Evolutionary conservation across 92 coral and sea anemone genomes (phyloP).

Genomic region (Pocillopora meandrina): DNA sequence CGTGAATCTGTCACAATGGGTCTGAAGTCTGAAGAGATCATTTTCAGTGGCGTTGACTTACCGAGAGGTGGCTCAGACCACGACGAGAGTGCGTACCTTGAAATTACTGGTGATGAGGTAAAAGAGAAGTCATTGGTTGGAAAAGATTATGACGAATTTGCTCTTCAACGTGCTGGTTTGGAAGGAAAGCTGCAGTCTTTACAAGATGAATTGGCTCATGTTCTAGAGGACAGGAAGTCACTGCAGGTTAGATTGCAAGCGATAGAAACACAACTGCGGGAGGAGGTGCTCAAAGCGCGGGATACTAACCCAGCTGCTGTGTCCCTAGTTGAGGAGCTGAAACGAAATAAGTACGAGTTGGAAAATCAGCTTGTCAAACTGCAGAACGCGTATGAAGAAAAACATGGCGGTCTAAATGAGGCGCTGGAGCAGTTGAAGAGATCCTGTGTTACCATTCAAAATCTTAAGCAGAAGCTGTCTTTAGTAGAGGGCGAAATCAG

Average conservation of each 20-base stretch:
- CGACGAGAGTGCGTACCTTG: neutral
- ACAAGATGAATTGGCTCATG: constrained; percentile 60
- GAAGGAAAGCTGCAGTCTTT: constrained; percentile 77
- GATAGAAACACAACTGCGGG: constrained; percentile 50
- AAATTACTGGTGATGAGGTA: neutral
- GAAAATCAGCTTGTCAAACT: constrained; percentile 56
- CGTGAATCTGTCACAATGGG: neutral
- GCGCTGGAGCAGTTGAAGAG: constrained; percentile 73
- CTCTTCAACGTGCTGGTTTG: constrained; percentile 70
- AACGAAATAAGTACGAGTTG: constrained; percentile 50
- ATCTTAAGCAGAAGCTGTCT: constrained; percentile 54
- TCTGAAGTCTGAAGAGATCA: neutral
- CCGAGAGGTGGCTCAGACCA: neutral
- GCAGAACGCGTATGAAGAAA: constrained; percentile 52
- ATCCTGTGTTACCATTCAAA: constrained; percentile 57
- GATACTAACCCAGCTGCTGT: constrained; percentile 9
- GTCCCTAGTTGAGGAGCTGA: constrained; percentile 41
- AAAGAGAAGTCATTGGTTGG: neutral
- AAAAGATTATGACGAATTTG: constrained; percentile 41
- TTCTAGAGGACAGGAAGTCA: constrained; percentile 68
- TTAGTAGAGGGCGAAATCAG: constrained; percentile 50
- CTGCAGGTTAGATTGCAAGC: constrained; percentile 59
- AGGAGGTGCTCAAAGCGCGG: constrained; percentile 44
- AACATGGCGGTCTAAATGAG: constrained; percentile 58
- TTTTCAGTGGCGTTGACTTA: neutral